Base-by-base conservation (phyloP, 1,140 invertebrate species). In the Adelges cooleyi region DNA sequence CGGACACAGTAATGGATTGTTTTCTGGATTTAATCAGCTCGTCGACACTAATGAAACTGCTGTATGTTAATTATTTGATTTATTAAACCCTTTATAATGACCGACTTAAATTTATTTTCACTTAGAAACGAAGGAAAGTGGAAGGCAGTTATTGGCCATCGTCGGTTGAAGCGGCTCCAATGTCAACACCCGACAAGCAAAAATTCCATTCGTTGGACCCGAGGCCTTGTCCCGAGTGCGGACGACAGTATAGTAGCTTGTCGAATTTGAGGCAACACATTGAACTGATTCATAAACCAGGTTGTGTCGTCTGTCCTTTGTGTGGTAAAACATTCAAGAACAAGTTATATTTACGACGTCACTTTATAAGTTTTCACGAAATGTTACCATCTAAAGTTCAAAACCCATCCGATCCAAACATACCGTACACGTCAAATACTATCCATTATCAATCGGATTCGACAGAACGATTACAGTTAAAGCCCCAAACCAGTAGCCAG, bases 211-310 rank as follows among this genome's bases (percentile, higher is more conserved):
- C 81, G 73, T 77, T 84, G 77, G 81, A 83, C 75, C 82, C 82
- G 72, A 76, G 81, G 72, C 81, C 82, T 69, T 86, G 86, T 79
- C 82, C 81, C 74, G 81, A 84, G 77, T 87, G 85, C 79, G 84
- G 85, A 71, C 83, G 84, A 73, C 82, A 85, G 75, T 86, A 87
- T 80, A 85, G 83, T 80, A 86, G 86, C 79, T 80, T 86, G 75
- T 86, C 84, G 73, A 86, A 87, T 78, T 81, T 86, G 73, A 80
- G 84, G 70, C 85, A 87, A 77, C 85, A 87, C 77, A 85, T 86
- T 79, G 83, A 84, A 73, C 81, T 86, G 69, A 86, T 87, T 77
- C 85, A 87, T 78, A 84, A 84, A 78, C 84, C 85, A 72, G 83
- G 84, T 76, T 83, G 82, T 75, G 84, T 85, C 70, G 81, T 79